Percentiles rank a stretch among this genome's conserved stretches.
Conservation (phyloP, 2,113 vertebrate species). For the Pyxicephalus adspersus region DNA sequence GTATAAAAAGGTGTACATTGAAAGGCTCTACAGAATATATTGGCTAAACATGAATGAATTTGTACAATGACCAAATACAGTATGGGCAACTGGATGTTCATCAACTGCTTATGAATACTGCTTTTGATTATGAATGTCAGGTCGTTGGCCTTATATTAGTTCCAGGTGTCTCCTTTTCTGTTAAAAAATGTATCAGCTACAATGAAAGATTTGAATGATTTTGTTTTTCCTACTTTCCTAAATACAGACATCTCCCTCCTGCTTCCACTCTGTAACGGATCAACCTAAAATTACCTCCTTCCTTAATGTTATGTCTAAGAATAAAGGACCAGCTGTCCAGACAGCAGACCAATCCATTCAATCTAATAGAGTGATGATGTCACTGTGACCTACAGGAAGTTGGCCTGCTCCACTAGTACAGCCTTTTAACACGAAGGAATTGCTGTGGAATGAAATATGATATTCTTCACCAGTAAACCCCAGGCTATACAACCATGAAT, state of each 20-base stretch:
- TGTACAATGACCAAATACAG: too few relatives aligned
- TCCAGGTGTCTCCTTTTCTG: neutral
- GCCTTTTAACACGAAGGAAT: neutral
- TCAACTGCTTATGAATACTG: too few relatives aligned
- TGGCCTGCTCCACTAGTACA: slow-evolving; percentile 20
- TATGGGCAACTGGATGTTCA: too few relatives aligned
- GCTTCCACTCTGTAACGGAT: slow-evolving; percentile 4
- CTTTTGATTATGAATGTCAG: too few relatives aligned
- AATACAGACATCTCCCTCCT: neutral
- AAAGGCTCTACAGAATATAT: too few relatives aligned
- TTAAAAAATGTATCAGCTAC: neutral
- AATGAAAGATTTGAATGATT: neutral
- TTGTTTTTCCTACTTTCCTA: neutral
- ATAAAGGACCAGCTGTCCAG: slow-evolving; percentile 8
- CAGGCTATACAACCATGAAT: slow-evolving; percentile 25
- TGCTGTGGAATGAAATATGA: slow-evolving; percentile 12
- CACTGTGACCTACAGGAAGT: slow-evolving; percentile 48
- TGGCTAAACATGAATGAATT: too few relatives aligned
- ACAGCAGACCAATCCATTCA: slow-evolving; percentile 16
- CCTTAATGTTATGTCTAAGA: slow-evolving; percentile 19
- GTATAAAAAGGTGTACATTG: too few relatives aligned
- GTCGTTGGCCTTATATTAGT: too few relatives aligned
- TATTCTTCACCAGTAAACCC: neutral
- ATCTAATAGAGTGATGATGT: slow-evolving; percentile 12
- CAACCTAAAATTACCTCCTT: slow-evolving; percentile 21